phyloP scores from a whole-genome alignment of 2,113 vertebrate species.

The Zapus hudsonius region DNA sequence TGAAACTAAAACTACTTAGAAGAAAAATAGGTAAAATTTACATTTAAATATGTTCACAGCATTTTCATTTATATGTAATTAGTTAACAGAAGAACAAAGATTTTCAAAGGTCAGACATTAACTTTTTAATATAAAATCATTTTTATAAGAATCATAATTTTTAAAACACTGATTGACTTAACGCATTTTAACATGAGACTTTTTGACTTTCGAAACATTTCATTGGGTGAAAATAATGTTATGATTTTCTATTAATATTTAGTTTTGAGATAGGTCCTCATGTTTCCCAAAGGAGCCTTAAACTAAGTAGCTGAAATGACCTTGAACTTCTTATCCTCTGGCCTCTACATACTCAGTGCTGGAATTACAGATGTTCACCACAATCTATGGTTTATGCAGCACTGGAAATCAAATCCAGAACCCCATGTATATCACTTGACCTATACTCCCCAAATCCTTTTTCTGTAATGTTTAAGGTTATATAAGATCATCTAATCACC shows the following conservation, averaged over 20 bases:
- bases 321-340: too few species aligned
- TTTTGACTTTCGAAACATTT: neutral
- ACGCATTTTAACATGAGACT: slow-evolving; percentile 12
- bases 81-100: slow-evolving; percentile 44
- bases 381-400: too few species aligned
- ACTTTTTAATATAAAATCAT: slow-evolving; percentile 28
- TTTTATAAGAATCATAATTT: slow-evolving; percentile 47
- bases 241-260: neutral
- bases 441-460: neutral
- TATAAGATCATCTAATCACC: neutral
- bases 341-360: too few species aligned
- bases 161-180: neutral
- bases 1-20: neutral
- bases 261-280: too few species aligned
- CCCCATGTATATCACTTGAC: too few species aligned
- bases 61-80: slow-evolving; percentile 65
- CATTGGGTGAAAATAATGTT: neutral
- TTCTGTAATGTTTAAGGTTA: neutral
- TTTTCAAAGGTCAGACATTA: slow-evolving; percentile 44
- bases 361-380: too few species aligned
- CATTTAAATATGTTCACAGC: slow-evolving; percentile 55
- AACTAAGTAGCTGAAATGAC: too few species aligned
- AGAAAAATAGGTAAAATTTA: slow-evolving; percentile 41
- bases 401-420: too few species aligned
- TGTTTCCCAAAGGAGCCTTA: too few species aligned